A percentile compares a stretch with the other conserved stretches of the same genome.
These are phyloP conservation scores for Enteromius thamalakanensis DNA, from an alignment of 2,797 vertebrate species.

Conservation along the genomic window DNA sequence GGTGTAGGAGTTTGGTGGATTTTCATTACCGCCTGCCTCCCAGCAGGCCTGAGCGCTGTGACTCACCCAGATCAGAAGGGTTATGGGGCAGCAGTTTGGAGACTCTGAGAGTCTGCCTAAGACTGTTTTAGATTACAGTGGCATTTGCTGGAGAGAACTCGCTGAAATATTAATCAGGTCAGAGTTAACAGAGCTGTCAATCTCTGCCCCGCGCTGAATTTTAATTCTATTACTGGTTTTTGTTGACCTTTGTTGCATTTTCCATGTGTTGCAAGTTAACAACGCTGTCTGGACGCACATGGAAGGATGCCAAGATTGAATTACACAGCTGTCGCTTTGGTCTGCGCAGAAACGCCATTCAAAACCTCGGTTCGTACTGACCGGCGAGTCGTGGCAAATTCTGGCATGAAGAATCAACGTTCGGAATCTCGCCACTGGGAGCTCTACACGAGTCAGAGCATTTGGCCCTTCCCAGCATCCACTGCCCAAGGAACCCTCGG, in stretches of 20 bases:
- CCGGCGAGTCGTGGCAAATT: background rate
- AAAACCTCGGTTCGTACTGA: background rate
- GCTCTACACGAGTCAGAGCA: constrained; percentile 71
- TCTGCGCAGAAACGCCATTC: background rate
- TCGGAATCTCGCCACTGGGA: background rate
- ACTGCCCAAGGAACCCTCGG: constrained; percentile 63
- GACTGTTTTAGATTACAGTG: constrained; percentile 69
- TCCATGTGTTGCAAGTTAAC: constrained; percentile 17
- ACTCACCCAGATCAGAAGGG: constrained; percentile 60
- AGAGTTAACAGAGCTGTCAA: constrained; percentile 74
- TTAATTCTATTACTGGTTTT: constrained; percentile 49
- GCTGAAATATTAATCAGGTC: constrained; percentile 74
- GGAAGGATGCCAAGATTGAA: background rate
- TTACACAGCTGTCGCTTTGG: constrained; percentile 33
- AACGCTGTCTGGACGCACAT: background rate
- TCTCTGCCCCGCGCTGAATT: constrained; percentile 56
- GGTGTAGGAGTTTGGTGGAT: constrained; percentile 62
- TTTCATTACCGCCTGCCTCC: constrained; percentile 48
- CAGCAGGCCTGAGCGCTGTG: constrained; percentile 57
- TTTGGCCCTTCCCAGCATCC: constrained; percentile 65
- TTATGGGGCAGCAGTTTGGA: constrained; percentile 54
- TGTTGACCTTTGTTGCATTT: constrained; percentile 43
- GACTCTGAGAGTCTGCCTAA: constrained; percentile 55
- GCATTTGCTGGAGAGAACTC: constrained; percentile 61
- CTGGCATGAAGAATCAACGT: constrained; percentile 3